Base-by-base conservation (phyloP, 1,140 invertebrate genomes). In the Penaeus vannamei region DNA sequence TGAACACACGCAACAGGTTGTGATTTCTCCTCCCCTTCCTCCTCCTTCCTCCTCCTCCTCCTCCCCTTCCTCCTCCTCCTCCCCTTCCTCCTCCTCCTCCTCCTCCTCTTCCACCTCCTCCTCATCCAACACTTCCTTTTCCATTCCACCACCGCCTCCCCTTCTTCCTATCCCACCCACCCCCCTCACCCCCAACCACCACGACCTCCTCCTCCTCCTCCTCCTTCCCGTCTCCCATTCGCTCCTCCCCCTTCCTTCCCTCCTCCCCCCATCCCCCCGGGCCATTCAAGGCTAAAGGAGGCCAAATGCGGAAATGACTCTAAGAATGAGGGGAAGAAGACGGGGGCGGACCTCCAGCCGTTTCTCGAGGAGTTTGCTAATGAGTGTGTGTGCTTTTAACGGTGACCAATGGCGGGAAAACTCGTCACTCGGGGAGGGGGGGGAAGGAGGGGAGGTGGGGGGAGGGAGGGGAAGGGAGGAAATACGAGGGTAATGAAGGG, bases 251-350 rank as follows among this genome's bases (percentile, higher is more conserved):
- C 60, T 17, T 26, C 60, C 79, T 36, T 80, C 4, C 72, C 46
- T 42, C 72, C 46, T 5, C n/a, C 20, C 72, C 72, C 22, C 36
- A 2, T 32, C 22, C 20, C 0, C 42, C 42, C 26, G 46, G 46
- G 46, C 14, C 46, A 59, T 81, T 81, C 79, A 81, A 81, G 79
- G 79, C 79, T 81, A 60, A n/a, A 60, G 79, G 23, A 60, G 79
- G 46, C 79, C 77, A 81, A 81, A 81, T 36, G 46, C 79, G 79
- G 79, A 81, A 81, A 81, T 81, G 79, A 81, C 79, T 59, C n/a
- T 20, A 26, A 81, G 79, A 60, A 81, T 81, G 60, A 53, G 53
- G 77, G 79, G 79, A 81, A 81, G 79, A 59, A 26, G 79, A 36
- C 79, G 46, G 23, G 79, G 23, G 72, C n/a, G 79, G 46, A 81